Conservation (phyloP, 1,140 invertebrate species). For the Brachionus asplanchnoidis region DNA sequence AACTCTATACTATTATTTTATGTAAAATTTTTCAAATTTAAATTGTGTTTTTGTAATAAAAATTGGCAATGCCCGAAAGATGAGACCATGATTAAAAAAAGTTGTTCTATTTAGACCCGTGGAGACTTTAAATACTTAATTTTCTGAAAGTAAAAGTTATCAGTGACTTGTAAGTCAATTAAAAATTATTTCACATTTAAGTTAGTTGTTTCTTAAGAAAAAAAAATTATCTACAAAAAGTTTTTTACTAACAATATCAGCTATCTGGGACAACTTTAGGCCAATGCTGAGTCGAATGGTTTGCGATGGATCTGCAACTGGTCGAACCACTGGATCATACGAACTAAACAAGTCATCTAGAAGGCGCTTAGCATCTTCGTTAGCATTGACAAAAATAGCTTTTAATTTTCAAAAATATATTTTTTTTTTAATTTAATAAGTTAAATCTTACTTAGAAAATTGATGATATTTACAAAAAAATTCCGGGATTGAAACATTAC, state of each 20-base stretch:
- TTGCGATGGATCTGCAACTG: conserved; percentile 1
- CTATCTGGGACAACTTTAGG: conserved; percentile 31
- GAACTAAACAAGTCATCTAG: conserved; percentile 30
- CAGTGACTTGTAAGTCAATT: not conserved
- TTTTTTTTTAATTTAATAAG: not conserved
- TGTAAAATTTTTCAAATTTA: too few species aligned
- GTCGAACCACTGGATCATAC: conserved; percentile 28
- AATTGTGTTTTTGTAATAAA: too few species aligned
- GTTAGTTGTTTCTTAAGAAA: too few species aligned
- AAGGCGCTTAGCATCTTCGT: conserved; percentile 38
- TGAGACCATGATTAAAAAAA: too few species aligned
- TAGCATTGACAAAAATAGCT: not conserved
- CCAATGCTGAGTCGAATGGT: conserved; percentile 26
- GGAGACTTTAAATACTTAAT: too few species aligned
- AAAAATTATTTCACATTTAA: not conserved
- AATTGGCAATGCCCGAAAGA: too few species aligned
- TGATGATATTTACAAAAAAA: not conserved
- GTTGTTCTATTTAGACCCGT: too few species aligned
- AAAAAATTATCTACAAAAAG: too few species aligned
- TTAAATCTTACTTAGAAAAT: not conserved
- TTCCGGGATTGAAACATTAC: not conserved
- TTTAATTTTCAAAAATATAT: not conserved
- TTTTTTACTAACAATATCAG: conserved; percentile 34
- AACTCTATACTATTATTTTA: too few species aligned
- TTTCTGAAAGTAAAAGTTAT: too few species aligned